Conservation (phyloP, 2,113 vertebrate genomes). For the Eupsittula cactorum region DNA sequence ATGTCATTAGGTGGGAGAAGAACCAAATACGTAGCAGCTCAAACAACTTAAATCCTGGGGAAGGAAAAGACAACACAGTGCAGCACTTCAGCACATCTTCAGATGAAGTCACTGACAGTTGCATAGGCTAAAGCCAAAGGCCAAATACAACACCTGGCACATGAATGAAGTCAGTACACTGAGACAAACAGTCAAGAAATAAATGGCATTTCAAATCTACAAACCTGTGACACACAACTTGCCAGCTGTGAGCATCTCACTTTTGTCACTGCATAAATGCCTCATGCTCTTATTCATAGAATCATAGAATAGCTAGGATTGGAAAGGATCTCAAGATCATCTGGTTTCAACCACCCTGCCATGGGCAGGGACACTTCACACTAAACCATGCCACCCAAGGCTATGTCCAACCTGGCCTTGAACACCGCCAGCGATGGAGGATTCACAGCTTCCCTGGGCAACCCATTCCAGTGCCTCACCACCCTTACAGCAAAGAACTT, state of each 20-base stretch:
- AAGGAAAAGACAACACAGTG: rapidly evolving
- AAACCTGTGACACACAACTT: not conserved
- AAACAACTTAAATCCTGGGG: not conserved
- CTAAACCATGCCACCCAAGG: too few species aligned
- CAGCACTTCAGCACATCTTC: not conserved
- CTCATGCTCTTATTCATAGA: not conserved
- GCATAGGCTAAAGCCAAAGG: not conserved
- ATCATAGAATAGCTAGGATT: too few species aligned
- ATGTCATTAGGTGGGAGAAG: not conserved
- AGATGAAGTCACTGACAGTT: not conserved
- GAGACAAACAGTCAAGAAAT: not conserved
- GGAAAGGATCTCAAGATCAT: too few species aligned
- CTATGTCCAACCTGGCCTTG: too few species aligned
- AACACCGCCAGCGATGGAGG: too few species aligned
- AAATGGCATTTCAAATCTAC: not conserved
- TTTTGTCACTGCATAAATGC: not conserved
- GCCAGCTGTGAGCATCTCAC: not conserved
- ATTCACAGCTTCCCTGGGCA: too few species aligned
- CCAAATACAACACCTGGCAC: not conserved
- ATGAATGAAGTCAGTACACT: not conserved
- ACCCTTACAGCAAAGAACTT: too few species aligned
- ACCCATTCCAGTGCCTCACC: too few species aligned
- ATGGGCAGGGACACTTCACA: too few species aligned
- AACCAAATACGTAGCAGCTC: not conserved
- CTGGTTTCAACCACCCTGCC: too few species aligned